Percentiles rank a stretch among this genome's conserved stretches.
Evolutionary conservation across 2,113 vertebrate species (phyloP).

Genomic region (Tachycineta bicolor): DNA sequence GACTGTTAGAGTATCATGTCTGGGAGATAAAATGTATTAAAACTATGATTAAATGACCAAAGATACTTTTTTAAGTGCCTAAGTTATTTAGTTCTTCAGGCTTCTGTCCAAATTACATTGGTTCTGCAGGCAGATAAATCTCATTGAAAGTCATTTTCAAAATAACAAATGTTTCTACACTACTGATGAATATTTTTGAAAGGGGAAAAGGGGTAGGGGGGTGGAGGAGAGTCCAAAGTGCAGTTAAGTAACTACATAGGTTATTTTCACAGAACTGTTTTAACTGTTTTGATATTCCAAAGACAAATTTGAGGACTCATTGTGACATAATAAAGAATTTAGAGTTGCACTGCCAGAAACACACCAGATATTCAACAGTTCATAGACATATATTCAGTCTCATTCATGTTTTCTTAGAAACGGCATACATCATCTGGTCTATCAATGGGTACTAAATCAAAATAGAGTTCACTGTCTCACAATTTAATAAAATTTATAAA

Average conservation of each 20-base stretch:
- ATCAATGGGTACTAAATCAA: neutral
- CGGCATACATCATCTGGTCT: neutral
- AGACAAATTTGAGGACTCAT: neutral
- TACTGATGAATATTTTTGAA: neutral
- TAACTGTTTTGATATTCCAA: neutral
- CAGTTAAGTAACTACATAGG: neutral
- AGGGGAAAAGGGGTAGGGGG: rapidly evolving
- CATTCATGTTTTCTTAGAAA: neutral
- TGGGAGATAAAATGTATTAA: neutral
- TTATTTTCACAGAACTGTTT: neutral
- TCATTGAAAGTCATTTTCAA: neutral
- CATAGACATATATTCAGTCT: neutral
- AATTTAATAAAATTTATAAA: neutral
- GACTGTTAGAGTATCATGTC: neutral
- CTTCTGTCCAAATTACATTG: neutral
- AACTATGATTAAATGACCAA: neutral
- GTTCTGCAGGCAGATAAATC: neutral
- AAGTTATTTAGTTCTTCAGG: neutral
- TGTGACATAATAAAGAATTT: neutral
- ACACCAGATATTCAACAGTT: neutral
- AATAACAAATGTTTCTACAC: neutral
- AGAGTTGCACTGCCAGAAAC: neutral
- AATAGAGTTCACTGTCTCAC: neutral
- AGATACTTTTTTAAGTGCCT: neutral
- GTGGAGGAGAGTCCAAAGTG: neutral